Evolutionary conservation across 2,797 vertebrate species (phyloP).

Genomic region (Anguilla obscura): DNA sequence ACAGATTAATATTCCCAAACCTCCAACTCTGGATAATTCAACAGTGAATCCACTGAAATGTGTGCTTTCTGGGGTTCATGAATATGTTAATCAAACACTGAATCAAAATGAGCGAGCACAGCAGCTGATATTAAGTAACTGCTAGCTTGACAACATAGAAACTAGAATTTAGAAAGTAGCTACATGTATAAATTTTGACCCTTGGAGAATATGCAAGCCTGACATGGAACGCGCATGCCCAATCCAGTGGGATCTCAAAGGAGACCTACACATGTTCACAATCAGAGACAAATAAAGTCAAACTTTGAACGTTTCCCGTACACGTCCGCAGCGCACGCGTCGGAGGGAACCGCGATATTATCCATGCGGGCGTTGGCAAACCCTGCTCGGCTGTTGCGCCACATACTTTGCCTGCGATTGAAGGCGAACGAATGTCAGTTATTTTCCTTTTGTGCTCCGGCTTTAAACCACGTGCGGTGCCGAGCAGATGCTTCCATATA

Average conservation of each 20-base stretch:
- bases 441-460: constrained; percentile 62
- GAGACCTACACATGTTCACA: neutral
- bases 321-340: constrained; percentile 61
- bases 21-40: neutral
- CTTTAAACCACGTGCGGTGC: constrained; percentile 50
- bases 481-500: constrained; percentile 63
- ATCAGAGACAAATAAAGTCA: constrained; percentile 39
- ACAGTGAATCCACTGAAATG: neutral
- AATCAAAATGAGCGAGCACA: neutral
- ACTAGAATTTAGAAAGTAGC: neutral
- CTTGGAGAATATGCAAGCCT: neutral
- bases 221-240: constrained; percentile 7
- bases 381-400: constrained; percentile 60
- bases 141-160: neutral
- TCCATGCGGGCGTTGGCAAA: constrained; percentile 31
- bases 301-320: constrained; percentile 37
- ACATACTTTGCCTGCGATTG: constrained; percentile 68
- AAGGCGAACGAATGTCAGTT: constrained; percentile 71
- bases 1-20: neutral
- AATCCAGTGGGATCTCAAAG: neutral
- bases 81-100: neutral
- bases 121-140: neutral
- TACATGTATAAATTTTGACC: neutral
- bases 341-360: constrained; percentile 45
- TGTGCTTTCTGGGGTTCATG: neutral